These are phyloP conservation scores for Galleria mellonella DNA, from an alignment of 1,140 invertebrate species.

Conservation along the genomic window DNA sequence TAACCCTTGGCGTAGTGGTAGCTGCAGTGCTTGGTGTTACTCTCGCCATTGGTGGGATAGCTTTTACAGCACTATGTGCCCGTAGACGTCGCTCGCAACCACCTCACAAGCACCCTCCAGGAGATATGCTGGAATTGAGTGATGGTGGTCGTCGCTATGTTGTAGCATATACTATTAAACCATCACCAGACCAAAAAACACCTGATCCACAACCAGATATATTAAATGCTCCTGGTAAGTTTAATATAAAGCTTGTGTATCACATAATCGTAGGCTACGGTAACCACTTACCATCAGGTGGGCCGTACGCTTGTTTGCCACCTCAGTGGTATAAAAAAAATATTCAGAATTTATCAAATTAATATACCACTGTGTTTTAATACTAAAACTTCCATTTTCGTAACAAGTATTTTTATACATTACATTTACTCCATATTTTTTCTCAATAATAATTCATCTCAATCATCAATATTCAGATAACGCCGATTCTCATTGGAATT, in stretches of 20 bases:
- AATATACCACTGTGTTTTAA: too few species aligned
- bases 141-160: slow-evolving; percentile 60
- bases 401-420: too few species aligned
- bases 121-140: slow-evolving; percentile 60
- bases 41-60: slow-evolving; percentile 44
- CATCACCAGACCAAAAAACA: slow-evolving; percentile 52
- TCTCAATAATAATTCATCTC: background rate
- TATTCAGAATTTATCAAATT: too few species aligned
- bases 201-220: slow-evolving; percentile 65
- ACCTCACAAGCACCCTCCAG: slow-evolving; percentile 55
- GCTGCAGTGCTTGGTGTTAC: slow-evolving; percentile 40
- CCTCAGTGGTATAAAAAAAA: too few species aligned
- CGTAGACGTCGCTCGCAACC: slow-evolving; percentile 40
- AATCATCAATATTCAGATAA: background rate
- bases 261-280: too few species aligned
- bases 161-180: slow-evolving; percentile 62
- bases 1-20: slow-evolving; percentile 49
- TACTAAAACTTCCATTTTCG: too few species aligned
- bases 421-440: too few species aligned
- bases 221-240: slow-evolving; percentile 53
- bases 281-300: too few species aligned
- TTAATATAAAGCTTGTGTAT: background rate
- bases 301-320: too few species aligned
- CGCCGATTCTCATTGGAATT: background rate
- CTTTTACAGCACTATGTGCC: slow-evolving; percentile 41